Evolutionary conservation across 1,140 invertebrate species (phyloP).

Genomic region (Heliothis subflexa): DNA sequence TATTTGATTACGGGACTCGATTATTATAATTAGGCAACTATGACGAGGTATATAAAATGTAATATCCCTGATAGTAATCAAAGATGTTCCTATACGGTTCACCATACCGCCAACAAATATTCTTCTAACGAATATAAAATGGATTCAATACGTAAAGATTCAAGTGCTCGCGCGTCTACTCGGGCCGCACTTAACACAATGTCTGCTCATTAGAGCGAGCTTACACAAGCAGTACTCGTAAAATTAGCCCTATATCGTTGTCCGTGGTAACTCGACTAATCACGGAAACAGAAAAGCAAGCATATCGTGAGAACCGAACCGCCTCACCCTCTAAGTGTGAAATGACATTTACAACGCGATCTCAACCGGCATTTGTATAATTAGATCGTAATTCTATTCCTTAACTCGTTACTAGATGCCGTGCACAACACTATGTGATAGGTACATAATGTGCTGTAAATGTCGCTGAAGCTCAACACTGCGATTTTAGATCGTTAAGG

Average conservation of each 20-base stretch:
- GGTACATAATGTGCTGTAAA: conserved; percentile 42
- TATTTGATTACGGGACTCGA: too few species aligned
- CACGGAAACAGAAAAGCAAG: conserved; percentile 54
- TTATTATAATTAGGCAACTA: too few species aligned
- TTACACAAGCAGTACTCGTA: conserved; percentile 51
- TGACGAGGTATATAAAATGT: too few species aligned
- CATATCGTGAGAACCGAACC: conserved; percentile 65
- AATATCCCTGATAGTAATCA: too few species aligned
- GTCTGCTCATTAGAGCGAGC: conserved; percentile 57
- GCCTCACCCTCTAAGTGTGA: conserved; percentile 57
- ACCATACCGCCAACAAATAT: not conserved
- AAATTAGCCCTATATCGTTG: conserved; percentile 61
- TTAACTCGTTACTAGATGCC: conserved; percentile 61
- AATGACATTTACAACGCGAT: conserved; percentile 71
- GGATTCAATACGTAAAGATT: conserved; percentile 27
- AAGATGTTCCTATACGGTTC: too few species aligned
- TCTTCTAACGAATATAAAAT: conserved; percentile 19
- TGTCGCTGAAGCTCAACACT: conserved; percentile 38
- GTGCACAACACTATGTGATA: conserved; percentile 35
- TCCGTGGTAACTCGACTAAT: conserved; percentile 55
- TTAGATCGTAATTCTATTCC: conserved; percentile 75
- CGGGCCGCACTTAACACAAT: conserved; percentile 36
- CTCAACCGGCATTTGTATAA: conserved; percentile 64
- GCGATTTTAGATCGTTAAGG: conserved; percentile 45
- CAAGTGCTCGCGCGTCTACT: conserved; percentile 29